These are phyloP conservation scores for Chiroxiphia lanceolata DNA, from an alignment of 2,797 vertebrate species.

Conservation along the genomic window DNA sequence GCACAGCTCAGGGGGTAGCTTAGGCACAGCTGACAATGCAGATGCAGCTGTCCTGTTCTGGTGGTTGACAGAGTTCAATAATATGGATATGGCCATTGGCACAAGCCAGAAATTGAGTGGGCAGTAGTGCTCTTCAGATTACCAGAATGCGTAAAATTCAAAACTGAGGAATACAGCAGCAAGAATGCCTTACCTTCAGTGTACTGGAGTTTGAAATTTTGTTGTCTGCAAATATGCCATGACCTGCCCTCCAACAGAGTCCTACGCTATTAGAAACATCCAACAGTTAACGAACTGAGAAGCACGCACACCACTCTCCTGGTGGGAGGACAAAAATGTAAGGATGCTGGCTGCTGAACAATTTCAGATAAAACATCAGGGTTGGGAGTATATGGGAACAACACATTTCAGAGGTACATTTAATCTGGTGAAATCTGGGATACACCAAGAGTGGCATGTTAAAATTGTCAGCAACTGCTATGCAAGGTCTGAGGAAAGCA, in stretches of 20 bases:
- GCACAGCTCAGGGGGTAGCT: background rate
- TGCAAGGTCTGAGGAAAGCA: background rate
- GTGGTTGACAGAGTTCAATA: background rate
- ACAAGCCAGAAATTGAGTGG: background rate
- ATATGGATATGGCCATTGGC: background rate
- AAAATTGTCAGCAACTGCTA: background rate
- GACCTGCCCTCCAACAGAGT: background rate
- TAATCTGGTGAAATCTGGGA: background rate
- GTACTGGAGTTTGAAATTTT: background rate
- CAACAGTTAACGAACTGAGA: background rate
- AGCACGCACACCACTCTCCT: background rate
- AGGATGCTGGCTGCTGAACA: background rate
- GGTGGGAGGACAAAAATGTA: background rate
- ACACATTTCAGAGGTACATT: background rate
- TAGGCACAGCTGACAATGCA: background rate
- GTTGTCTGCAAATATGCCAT: background rate
- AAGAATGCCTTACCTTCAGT: background rate
- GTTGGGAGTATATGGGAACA: background rate
- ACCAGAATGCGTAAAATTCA: background rate
- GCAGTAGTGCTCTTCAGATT: background rate
- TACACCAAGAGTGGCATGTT: background rate
- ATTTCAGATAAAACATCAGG: background rate
- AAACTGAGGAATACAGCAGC: background rate
- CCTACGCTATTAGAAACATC: background rate
- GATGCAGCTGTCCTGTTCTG: background rate